A percentile compares a stretch with the other conserved stretches of the same genome.
These are phyloP conservation scores for Bombus consobrinus DNA, from an alignment of 1,140 invertebrate species.

Conservation along the genomic window DNA sequence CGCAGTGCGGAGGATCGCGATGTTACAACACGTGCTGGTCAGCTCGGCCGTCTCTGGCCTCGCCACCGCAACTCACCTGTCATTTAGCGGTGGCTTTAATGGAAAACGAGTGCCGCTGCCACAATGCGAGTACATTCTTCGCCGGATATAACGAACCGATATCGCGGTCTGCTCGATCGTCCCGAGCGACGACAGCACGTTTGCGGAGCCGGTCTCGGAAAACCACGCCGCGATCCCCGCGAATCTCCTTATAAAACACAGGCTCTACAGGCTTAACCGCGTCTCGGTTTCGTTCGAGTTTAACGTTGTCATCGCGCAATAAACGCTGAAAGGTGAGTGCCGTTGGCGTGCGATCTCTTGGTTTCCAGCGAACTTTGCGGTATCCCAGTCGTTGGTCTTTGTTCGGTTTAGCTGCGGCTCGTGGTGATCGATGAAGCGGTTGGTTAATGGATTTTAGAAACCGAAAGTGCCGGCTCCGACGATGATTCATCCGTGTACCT, in stretches of 20 bases:
- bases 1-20: constrained; percentile 31
- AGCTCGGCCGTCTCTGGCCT: neutral
- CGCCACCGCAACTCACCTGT: neutral
- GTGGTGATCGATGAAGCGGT: neutral
- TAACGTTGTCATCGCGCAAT: neutral
- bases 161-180: constrained; percentile 21
- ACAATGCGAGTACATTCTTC: constrained; percentile 22
- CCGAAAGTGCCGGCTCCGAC: neutral
- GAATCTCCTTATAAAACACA: too few species aligned
- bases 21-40: neutral
- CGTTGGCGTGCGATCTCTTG: neutral
- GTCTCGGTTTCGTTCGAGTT: neutral
- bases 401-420: neutral
- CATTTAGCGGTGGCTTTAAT: constrained; percentile 35
- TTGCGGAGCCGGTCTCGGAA: neutral
- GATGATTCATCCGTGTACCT: neutral
- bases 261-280: neutral
- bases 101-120: constrained; percentile 38
- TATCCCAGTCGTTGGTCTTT: neutral
- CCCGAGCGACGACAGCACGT: neutral
- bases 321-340: neutral
- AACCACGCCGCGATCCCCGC: too few species aligned
- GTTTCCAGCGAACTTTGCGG: neutral
- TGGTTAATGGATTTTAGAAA: constrained; percentile 21
- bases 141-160: constrained; percentile 42